These are phyloP conservation scores for Apostichopus japonicus DNA, from an alignment of 35 echinoderm and acorn worm genomes.

Conservation along the genomic window DNA sequence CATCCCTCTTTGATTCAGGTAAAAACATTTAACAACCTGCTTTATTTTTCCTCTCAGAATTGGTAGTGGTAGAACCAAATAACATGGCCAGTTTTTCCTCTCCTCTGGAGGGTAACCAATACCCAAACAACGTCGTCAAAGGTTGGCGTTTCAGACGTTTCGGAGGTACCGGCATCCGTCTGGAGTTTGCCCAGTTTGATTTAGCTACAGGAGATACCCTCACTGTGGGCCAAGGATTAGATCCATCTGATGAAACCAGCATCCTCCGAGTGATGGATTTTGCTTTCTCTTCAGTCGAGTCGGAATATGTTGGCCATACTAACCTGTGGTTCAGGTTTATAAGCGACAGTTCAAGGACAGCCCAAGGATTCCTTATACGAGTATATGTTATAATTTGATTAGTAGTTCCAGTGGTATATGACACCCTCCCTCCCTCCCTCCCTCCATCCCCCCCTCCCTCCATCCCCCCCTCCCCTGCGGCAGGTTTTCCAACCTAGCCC, in stretches of 20 bases:
- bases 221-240: constrained; percentile 8
- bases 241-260: constrained; percentile 11
- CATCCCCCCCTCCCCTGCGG: no score
- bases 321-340: constrained; percentile 14
- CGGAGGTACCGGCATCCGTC: neutral
- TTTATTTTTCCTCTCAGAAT: neutral
- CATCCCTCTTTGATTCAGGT: no score
- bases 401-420: neutral
- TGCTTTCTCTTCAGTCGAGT: neutral
- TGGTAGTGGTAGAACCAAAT: neutral
- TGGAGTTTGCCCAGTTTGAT: neutral
- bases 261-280: neutral
- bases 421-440: no score
- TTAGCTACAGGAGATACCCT: constrained; percentile 11
- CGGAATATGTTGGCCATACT: neutral
- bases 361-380: neutral
- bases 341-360: neutral
- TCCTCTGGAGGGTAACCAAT: neutral
- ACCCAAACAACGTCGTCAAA: constrained; percentile 30
- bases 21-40: no score
- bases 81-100: neutral
- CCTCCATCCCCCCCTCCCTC: no score
- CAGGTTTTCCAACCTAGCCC: no score
- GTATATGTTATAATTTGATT: neutral
- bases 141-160: constrained; percentile 41